These are phyloP conservation scores for Drosophila demipolita DNA, from an alignment of 2,888 invertebrate species.

Conservation along the genomic window DNA sequence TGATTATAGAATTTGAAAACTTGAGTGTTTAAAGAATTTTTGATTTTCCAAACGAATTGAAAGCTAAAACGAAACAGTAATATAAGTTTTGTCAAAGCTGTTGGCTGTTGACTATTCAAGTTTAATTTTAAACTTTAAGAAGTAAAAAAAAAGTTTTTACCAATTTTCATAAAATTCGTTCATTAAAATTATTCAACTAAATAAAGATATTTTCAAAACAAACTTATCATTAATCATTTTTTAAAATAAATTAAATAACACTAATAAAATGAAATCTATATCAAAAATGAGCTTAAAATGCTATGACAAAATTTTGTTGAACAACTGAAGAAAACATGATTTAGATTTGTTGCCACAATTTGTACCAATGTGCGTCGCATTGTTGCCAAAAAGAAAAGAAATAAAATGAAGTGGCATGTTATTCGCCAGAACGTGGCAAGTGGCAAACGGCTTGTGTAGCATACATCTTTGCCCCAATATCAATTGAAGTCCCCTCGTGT, in stretches of 20 bases:
- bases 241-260: no score
- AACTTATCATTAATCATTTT: no score
- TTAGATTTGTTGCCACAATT: background rate
- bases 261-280: no score
- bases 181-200: background rate
- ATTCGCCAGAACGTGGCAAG: conserved; percentile 24
- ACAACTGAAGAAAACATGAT: background rate
- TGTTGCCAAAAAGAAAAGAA: conserved; percentile 65
- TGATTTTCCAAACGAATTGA: background rate
- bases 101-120: background rate
- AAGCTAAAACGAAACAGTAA: background rate
- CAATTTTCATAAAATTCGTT: background rate
- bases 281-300: no score
- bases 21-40: background rate
- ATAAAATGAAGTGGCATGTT: conserved; percentile 66
- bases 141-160: background rate
- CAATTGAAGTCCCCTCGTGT: conserved; percentile 45
- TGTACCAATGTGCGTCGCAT: conserved; percentile 45
- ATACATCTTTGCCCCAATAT: conserved; percentile 12
- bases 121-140: no score
- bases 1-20: no score
- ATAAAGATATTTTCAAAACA: no score
- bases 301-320: no score
- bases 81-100: background rate
- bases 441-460: conserved; percentile 26